Base-by-base conservation (phyloP, 2,113 vertebrate species). In the Colius striatus region DNA sequence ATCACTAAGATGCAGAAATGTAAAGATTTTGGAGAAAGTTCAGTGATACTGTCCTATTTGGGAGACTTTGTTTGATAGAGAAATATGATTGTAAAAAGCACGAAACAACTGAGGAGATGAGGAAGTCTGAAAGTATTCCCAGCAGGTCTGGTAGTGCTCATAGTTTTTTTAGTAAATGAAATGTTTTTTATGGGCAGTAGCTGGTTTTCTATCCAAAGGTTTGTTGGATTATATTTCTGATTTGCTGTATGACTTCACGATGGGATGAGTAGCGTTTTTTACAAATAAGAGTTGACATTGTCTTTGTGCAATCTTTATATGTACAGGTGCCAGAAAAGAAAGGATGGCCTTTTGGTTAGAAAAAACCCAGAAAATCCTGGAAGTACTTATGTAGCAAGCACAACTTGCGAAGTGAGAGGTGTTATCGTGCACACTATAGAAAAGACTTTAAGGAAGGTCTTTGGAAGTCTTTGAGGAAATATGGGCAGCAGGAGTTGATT, bases 291-390 rank as follows among this genome's bases (percentile, higher is more conserved):
- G 16, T 43, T 80, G 34, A 13, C 53, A 30, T 32, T 84, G 4
- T 81, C 41, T 79, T 78, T 87, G 16, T 11, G 2, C 29, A 75
- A 0, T 57, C 10, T 84, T n/a, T 68, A 2, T 65, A 16, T 36
- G 5, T 36, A 30, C 7, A 38, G 36, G 7, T 87, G 43, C 36
- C 43, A 92, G 71, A 74, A 93, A 43, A 65, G 15, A 50, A 71
- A 30, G 14, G 19, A 34, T 32, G 77, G 23, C 8, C n/a, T 50
- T 87, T 62, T 71, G 47, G 4, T 17, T 60, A 43, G 38, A 55
- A 26, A 66, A 5, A 7, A 1, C 5, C 16, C 1, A 2, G 14
- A 47, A 67, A 51, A 10, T 16, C 26, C 21, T n/a, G 7, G 4
- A 76, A 43, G 34, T 70, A 23, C 41, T 92, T 68, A 8, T 2